Base-by-base conservation (phyloP, 2,888 invertebrate genomes). In the Blastobasis adustella region DNA sequence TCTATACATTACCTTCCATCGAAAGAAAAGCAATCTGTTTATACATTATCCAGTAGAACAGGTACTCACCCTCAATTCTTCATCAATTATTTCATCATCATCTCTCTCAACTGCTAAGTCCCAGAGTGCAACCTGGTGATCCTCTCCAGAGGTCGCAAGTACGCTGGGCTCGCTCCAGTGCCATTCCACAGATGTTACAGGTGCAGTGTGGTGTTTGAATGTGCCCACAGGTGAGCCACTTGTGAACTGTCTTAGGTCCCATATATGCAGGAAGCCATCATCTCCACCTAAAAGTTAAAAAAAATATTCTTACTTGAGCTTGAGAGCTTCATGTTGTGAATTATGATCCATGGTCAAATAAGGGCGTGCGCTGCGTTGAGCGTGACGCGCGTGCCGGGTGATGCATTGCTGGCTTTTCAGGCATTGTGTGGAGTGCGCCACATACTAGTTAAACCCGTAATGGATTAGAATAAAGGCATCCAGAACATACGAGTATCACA, bases 181-280 rank as follows among this genome's bases (percentile, higher is more conserved):
- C 99, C 99, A 99, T 79, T 99, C 97, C 5, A 99, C 94, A 0
- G 98, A 97, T 0, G 98, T 98, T 51, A 99, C 93, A 3, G 98
- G 96, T 46, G 93, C 94, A 4, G 93, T 94, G 79, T 99, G 99
- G 75, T 99, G 98, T 76, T 98, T 98, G 76, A 99, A 98, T 40
- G 94, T 93, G 0, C 98, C 99, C 4, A 98, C 94, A 5, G 98
- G 94, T 47, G 91, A 92, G 82, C 93, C 90, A 38, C 89, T 90
- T 60, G 93, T 91, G 64, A 98, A 95, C 63, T 94, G 93, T 53
- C 99, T 90, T 54, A 99, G 90, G 78, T 99, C 99, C 99, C 99
- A 99, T 50, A 99, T 92, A 73, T 96, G 95, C 39, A 99, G 84
- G 51, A 94, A 91, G 4, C 98, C 98, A 85, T 99, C 99, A 81